Base-by-base conservation (phyloP, 2,888 invertebrate species). In the Lasioglossum figueresi region DNA sequence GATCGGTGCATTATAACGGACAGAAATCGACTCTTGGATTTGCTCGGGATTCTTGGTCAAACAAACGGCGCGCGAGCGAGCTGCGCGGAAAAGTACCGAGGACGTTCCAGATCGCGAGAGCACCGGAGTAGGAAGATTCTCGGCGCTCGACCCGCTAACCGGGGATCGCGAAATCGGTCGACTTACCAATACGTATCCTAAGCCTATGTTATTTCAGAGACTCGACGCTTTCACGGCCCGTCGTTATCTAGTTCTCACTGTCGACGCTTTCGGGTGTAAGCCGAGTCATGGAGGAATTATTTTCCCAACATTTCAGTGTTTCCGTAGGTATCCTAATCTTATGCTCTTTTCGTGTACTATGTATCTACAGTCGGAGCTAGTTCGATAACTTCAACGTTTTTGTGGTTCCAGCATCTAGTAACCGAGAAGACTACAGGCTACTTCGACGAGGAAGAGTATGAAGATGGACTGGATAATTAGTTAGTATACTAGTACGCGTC, bases 61-160 rank as follows among this genome's bases (percentile, higher is more conserved):
- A 34, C 19, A 31, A 56, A 56, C n/a, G 12, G 56, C 56, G 56
- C 56, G 63, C 19, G 63, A 31, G 63, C 31, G 23, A 37, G 68
- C 19, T 19, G 23, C 37, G 37, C 72, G 72, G 72, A 72, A 72
- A 72, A 72, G 27, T 72, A 72, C 72, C 72, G 45, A 31, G 72
- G 72, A 34, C 23, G 68, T 34, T 37, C 43, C 10, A 31, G 45
- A 72, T 72, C 48, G 72, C 72, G 45, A 19, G 45, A 34, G 31
- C 34, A 34, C 34, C 34, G 31, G 45, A 34, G 43, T 72, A 43
- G 72, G 45, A 72, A 45, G 66, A 66, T 66, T 66, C 66, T 34
- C 66, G 66, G 34, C 66, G 66, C 10, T 37, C 34, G 34, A 66
- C 23, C 34, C 19, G 66, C 19, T 66, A 66, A 66, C 66, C 66